These are phyloP conservation scores for Bothrops jararaca DNA, from an alignment of 2,113 vertebrate genomes.

Conservation along the genomic window DNA sequence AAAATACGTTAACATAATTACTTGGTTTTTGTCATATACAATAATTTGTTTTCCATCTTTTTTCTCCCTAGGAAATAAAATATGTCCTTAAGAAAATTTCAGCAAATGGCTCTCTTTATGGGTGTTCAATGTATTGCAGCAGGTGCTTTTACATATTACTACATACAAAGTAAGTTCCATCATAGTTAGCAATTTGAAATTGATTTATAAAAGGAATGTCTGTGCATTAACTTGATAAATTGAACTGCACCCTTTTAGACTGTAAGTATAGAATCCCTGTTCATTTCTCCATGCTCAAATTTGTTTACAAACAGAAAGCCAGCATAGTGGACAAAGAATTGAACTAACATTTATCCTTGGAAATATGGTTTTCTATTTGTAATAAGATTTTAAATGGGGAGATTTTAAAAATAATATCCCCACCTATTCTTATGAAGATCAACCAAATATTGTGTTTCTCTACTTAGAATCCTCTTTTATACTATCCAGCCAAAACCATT, in stretches of 20 bases:
- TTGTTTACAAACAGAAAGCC: neutral
- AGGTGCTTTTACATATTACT: constrained; percentile 77
- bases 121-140: constrained; percentile 71
- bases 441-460: neutral
- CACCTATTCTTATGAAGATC: neutral
- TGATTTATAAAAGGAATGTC: constrained; percentile 14
- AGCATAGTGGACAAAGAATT: neutral
- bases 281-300: neutral
- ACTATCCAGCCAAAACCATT: neutral
- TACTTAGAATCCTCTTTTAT: constrained; percentile 21
- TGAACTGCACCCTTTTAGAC: neutral
- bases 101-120: constrained; percentile 80
- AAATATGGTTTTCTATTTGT: neutral
- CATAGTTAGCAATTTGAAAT: constrained; percentile 38
- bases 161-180: constrained; percentile 76
- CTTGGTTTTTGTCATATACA: constrained; percentile 38
- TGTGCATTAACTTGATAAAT: neutral
- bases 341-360: neutral
- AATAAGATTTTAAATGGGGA: neutral
- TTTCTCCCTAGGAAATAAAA: constrained; percentile 47
- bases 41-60: constrained; percentile 31
- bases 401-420: neutral
- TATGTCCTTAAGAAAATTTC: constrained; percentile 74
- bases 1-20: constrained; percentile 28
- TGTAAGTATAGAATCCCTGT: neutral